Evolutionary conservation across 53 echinoderm and acorn worm genomes (phyloP), one percentile per base, ranked within the genome.

Genomic region (Temnopleurus reevesii): DNA sequence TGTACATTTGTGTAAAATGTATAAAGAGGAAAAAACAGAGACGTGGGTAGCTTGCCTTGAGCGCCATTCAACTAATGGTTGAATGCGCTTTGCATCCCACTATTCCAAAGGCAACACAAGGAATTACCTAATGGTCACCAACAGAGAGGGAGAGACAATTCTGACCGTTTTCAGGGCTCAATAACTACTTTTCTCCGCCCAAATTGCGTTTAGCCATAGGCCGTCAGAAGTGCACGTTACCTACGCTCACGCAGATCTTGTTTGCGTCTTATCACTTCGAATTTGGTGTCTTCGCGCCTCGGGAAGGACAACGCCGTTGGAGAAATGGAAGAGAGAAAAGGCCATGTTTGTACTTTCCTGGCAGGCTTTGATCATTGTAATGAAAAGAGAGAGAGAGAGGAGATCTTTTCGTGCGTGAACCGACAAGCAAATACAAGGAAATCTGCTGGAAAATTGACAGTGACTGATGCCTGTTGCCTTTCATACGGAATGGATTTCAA

Each of bases 91-190:
- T 30, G 21, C 43, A 8, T 38, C 28, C 27, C 29, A 17, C 23
- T 29, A 12, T 19, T 41, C 77, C 80, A 46, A 47, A 49, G 51
- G 45, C 51, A 51, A 46, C 6, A 12, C 80, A 80, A 8, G 80
- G 80, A 80, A 80, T 80, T 80, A 80, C 80, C 51, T 80, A 80
- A 80, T 47, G 80, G 80, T 49, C 51, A 80, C 51, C 30, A 77
- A 2, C 10, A 44, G 19, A 34, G 10, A 77, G 19, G 45, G 10
- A 77, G 9, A 51, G 17, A 49, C 28, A 80, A 46, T 47, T 51
- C 49, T 47, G 80, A 29, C 51, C 80, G 47, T 80, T n/a, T 80
- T 71, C 51, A 10, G 26, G 53, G 19, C 18, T 80, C 80, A 80
- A 80, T 80, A 80, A 80, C 10, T 15, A 49, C 49, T 26, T 30